Conservation (phyloP, 2,888 invertebrate species). For the Nomada hirtipes region DNA sequence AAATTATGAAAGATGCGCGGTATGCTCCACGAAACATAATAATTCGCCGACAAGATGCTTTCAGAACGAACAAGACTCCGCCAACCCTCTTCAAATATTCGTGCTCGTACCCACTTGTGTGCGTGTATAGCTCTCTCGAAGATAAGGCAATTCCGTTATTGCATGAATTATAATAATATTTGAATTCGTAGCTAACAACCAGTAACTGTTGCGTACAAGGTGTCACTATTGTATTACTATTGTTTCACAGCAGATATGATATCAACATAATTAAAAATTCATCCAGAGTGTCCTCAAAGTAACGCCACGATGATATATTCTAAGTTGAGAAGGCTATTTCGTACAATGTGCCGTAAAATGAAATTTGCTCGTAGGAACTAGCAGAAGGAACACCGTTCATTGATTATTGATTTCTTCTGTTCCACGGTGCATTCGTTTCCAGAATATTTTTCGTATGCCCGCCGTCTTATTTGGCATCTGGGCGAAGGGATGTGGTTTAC, state of each 20-base stretch:
- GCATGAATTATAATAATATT: neutral
- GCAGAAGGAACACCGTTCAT: neutral
- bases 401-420: constrained; percentile 4
- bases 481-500: neutral
- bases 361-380: neutral
- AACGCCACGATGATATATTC: too few relatives aligned
- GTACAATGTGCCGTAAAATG: neutral
- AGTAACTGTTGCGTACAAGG: neutral
- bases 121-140: neutral
- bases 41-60: constrained; percentile 22
- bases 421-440: neutral
- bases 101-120: neutral
- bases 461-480: neutral
- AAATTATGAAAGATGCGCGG: constrained; percentile 23
- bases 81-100: constrained; percentile 10
- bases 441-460: neutral
- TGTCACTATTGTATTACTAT: neutral
- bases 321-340: neutral
- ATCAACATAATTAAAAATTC: too few relatives aligned
- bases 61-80: neutral
- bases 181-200: constrained; percentile 11
- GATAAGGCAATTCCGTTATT: neutral
- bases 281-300: too few relatives aligned
- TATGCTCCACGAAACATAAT: constrained; percentile 24
- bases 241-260: too few relatives aligned